Percentiles rank a stretch among this genome's conserved stretches.
These are phyloP conservation scores for Nyctibius grandis DNA, from an alignment of 2,797 vertebrate genomes.

Conservation along the genomic window DNA sequence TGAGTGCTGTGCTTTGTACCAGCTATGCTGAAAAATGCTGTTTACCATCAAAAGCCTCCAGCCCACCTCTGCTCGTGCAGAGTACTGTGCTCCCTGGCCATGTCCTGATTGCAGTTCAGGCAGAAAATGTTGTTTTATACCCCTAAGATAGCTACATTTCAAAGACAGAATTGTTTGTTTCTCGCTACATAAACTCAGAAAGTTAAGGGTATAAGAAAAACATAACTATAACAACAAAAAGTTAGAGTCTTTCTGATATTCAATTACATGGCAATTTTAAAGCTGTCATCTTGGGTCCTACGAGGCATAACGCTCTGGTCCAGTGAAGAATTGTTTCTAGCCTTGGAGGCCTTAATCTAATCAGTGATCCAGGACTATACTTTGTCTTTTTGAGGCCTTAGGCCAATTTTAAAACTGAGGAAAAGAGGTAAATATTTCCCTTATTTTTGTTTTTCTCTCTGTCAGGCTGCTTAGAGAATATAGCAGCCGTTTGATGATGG, in stretches of 20 bases:
- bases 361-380: not conserved
- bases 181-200: not conserved
- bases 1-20: not conserved
- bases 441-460: not conserved
- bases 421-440: not conserved
- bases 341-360: not conserved
- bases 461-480: not conserved
- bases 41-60: not conserved
- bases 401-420: not conserved
- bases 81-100: not conserved
- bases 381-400: not conserved
- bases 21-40: not conserved
- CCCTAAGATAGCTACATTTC: not conserved
- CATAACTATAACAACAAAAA: not conserved
- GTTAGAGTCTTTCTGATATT: not conserved
- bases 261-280: not conserved
- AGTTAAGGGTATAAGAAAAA: not conserved
- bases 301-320: not conserved
- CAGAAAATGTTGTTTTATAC: not conserved
- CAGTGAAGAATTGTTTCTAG: not conserved
- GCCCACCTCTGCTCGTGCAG: not conserved
- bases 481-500: not conserved
- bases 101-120: not conserved
- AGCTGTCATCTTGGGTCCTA: not conserved
- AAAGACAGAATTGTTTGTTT: not conserved